Conservation (phyloP, 2,888 invertebrate genomes). For the Pteria penguin region DNA sequence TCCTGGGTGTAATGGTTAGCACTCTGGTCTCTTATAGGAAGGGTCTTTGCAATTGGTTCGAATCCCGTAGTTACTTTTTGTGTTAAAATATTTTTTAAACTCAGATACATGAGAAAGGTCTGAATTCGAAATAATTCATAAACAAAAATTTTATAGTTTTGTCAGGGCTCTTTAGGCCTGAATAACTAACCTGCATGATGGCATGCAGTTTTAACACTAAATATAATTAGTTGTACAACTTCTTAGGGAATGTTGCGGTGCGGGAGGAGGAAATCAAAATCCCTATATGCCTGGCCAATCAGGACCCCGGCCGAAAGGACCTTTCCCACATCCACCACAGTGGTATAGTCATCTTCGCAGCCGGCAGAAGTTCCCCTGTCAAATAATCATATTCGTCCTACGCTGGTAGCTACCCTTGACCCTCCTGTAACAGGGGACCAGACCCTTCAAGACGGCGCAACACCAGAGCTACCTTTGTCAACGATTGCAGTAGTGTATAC, state of each 20-base stretch:
- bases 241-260: slow-evolving; percentile 1
- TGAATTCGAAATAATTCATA: no score
- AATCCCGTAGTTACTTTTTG: no score
- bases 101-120: no score
- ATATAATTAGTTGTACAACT: not conserved
- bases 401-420: not conserved
- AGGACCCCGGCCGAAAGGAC: not conserved
- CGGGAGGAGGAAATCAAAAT: no score
- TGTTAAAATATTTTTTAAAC: no score
- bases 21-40: no score
- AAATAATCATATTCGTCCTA: not conserved
- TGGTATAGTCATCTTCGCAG: not conserved
- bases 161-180: not conserved
- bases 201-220: not conserved
- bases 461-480: not conserved
- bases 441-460: not conserved
- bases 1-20: no score
- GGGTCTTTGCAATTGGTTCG: no score
- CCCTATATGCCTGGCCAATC: not conserved
- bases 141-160: no score
- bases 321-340: not conserved
- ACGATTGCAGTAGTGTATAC: no score
- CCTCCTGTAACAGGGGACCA: not conserved
- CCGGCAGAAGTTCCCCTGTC: not conserved
- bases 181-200: not conserved